These are phyloP conservation scores for Dromococcyx pavoninus DNA, from an alignment of 2,797 vertebrate species.

Conservation along the genomic window DNA sequence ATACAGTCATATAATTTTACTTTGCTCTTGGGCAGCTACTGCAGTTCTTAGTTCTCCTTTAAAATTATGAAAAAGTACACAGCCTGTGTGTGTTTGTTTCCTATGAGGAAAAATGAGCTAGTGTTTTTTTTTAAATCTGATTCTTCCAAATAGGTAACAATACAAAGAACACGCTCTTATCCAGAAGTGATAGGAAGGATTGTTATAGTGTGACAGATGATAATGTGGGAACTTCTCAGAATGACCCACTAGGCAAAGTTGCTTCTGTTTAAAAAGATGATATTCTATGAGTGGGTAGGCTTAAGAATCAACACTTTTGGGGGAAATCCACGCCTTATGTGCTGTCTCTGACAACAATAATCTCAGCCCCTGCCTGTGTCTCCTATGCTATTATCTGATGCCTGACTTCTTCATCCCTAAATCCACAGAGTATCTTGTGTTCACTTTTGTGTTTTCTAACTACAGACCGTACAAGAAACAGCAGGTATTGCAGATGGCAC, in stretches of 20 bases:
- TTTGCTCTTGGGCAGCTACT: no score
- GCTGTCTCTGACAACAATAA: background rate
- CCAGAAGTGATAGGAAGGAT: background rate
- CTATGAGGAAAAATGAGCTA: background rate
- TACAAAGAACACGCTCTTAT: background rate
- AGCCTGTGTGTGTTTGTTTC: background rate
- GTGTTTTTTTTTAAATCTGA: background rate
- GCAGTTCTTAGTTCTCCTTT: background rate
- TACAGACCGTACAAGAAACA: background rate
- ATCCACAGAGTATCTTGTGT: background rate
- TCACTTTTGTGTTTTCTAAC: background rate
- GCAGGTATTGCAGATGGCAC: background rate
- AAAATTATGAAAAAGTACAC: background rate
- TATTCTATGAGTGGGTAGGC: background rate
- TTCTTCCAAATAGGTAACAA: background rate
- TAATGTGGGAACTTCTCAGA: background rate
- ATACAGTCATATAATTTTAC: background rate
- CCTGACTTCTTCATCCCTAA: background rate
- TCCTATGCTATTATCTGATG: background rate
- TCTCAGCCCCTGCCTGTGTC: background rate
- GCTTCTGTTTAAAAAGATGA: background rate
- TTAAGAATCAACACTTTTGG: background rate
- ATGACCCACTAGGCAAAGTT: background rate
- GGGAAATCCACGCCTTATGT: background rate
- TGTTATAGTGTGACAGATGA: background rate